phyloP scores from a whole-genome alignment of 2,888 invertebrate species.

The Muschampia plurimacula region DNA sequence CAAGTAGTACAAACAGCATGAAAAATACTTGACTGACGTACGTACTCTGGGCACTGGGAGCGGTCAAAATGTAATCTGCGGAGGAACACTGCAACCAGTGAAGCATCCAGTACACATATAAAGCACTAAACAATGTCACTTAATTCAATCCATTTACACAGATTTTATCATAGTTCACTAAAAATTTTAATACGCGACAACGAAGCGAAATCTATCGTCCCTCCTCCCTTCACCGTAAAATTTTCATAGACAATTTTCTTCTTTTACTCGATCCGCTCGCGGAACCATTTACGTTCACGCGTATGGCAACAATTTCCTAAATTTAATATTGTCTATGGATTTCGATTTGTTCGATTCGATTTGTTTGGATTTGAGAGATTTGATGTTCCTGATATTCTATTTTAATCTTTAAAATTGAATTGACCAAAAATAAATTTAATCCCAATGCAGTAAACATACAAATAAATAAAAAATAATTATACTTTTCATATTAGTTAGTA shows the following conservation, averaged over 20 bases:
- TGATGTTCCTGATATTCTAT: too few species aligned
- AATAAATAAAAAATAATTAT: too few species aligned
- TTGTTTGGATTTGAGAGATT: too few species aligned
- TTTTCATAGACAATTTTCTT: constrained; percentile 68
- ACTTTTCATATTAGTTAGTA: too few species aligned
- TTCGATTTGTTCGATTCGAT: background rate
- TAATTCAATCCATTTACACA: constrained; percentile 65
- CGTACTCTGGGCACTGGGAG: constrained; percentile 81
- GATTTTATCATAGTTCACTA: constrained; percentile 71
- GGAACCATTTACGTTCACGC: background rate
- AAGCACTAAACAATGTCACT: constrained; percentile 67
- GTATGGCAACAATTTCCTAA: constrained; percentile 26
- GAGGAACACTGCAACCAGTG: constrained; percentile 56
- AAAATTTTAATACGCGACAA: constrained; percentile 77
- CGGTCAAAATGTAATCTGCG: constrained; percentile 77
- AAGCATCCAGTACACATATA: constrained; percentile 59
- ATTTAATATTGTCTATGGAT: constrained; percentile 13
- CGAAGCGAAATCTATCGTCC: constrained; percentile 76
- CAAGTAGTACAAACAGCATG: constrained; percentile 82
- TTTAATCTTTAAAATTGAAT: too few species aligned
- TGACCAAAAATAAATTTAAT: too few species aligned
- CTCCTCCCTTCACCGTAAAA: constrained; percentile 79
- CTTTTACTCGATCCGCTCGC: background rate
- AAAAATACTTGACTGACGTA: constrained; percentile 82
- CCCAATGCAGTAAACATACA: too few species aligned